These are phyloP conservation scores for Embiotoca jacksoni DNA, from an alignment of 2,113 vertebrate species.

Conservation along the genomic window DNA sequence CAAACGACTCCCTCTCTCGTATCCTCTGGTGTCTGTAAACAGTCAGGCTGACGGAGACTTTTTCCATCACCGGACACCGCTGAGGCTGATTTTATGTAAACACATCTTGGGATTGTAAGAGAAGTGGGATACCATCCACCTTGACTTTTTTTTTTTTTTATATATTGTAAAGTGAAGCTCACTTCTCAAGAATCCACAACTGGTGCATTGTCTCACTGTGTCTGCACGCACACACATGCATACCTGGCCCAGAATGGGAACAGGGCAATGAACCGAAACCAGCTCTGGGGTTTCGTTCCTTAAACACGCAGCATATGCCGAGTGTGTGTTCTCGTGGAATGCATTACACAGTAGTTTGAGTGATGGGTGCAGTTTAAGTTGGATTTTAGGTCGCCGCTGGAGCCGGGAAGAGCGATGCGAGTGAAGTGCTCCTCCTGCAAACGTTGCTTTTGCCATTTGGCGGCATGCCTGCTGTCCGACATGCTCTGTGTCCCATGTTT, in stretches of 20 bases:
- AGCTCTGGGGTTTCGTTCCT: slow-evolving; percentile 31
- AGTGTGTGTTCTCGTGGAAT: slow-evolving; percentile 37
- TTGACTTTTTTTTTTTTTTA: slow-evolving; percentile 18
- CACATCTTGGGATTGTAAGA: slow-evolving; percentile 38
- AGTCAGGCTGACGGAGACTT: slow-evolving; percentile 32
- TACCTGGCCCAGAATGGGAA: slow-evolving; percentile 38
- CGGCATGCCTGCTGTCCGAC: slow-evolving; percentile 56
- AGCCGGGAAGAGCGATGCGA: slow-evolving; percentile 12
- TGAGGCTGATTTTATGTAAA: slow-evolving; percentile 61
- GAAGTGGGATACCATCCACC: slow-evolving; percentile 31
- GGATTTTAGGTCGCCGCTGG: slow-evolving; percentile 43
- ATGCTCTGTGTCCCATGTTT: slow-evolving; percentile 62
- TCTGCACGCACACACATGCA: slow-evolving; percentile 1
- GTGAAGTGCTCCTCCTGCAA: slow-evolving; percentile 28
- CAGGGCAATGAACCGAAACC: slow-evolving; percentile 40
- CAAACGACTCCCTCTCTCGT: slow-evolving; percentile 34
- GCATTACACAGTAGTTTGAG: slow-evolving; percentile 43
- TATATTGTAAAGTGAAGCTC: slow-evolving; percentile 17
- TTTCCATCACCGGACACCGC: slow-evolving; percentile 66
- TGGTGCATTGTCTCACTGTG: slow-evolving; percentile 31
- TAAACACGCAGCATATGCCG: slow-evolving; percentile 40
- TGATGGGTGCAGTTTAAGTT: slow-evolving; percentile 47
- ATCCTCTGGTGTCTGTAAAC: slow-evolving; percentile 65
- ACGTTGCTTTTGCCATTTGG: slow-evolving; percentile 70
- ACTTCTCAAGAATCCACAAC: slow-evolving; percentile 31